Conservation (phyloP, 2,888 invertebrate genomes). For the Tenthredo amoena region DNA sequence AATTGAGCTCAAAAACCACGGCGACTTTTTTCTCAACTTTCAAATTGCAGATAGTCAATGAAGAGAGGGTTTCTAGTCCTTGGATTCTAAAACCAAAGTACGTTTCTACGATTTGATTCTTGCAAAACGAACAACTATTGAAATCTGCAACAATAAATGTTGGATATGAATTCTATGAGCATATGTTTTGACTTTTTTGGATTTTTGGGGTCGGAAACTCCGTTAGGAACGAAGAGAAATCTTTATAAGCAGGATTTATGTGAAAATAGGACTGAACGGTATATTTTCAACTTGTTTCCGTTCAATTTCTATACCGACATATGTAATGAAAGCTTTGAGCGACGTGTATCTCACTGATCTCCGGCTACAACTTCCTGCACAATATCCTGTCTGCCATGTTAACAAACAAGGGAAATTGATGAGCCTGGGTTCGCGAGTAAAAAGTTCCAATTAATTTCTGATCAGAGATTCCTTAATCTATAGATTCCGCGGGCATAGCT, state of each 20-base stretch:
- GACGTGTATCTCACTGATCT: neutral
- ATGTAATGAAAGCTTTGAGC: neutral
- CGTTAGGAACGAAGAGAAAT: neutral
- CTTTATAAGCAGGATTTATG: neutral
- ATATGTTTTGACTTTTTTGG: neutral
- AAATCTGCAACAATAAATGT: neutral
- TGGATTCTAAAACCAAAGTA: too few species aligned
- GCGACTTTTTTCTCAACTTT: neutral
- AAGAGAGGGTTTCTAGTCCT: too few species aligned
- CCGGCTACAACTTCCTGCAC: neutral
- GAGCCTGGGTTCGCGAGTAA: neutral
- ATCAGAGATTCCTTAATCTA: neutral
- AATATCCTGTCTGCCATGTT: conserved; percentile 7
- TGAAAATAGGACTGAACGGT: neutral
- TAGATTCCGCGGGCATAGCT: neutral
- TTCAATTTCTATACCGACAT: neutral
- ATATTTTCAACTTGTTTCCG: neutral
- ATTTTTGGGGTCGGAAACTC: neutral
- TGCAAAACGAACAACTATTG: neutral
- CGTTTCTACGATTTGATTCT: neutral
- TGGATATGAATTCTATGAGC: neutral
- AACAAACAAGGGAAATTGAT: neutral
- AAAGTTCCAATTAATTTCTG: neutral
- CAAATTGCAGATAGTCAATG: neutral
- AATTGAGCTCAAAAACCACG: neutral